Base-by-base conservation (phyloP, 2,797 vertebrate genomes). In the Melopsittacus undulatus region DNA sequence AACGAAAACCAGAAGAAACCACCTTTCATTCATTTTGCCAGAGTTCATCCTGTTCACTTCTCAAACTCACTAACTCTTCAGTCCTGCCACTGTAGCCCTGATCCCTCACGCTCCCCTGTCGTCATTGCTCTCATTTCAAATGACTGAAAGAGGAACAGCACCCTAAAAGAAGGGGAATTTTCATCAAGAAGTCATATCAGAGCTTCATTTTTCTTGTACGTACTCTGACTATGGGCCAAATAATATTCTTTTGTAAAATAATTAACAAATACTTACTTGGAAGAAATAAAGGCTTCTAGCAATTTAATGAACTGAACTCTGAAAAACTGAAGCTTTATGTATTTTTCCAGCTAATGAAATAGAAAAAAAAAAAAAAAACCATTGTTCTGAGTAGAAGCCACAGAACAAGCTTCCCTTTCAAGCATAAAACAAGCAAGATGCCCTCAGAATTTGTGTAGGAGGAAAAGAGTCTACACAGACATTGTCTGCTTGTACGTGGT, bases 371-470 rank as follows among this genome's bases (percentile, higher is more conserved):
- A 96, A 95, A 92, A 96, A 97, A 89, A 21, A 69, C 83, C 80
- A 95, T 96, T 98, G 96, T 97, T 95, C 51, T 40, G 78, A 89
- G 86, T 94, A 95, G 95, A 97, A 96, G 95, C 81, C 95, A 96
- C 92, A 95, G 87, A 96, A 98, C 96, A 98, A 97, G 93, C 43
- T 90, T 68, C 89, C 81, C 81, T 97, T 97, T 97, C 92, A 97
- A 85, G 82, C 32, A 42, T 29, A 95, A 96, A 94, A 89, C 90
- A 97, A 97, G 95, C 95, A 96, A 96, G 96, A 96, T 95, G 61
- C 43, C 73, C 87, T 92, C 84, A 95, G 88, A 61, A 81, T 96
- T 83, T 10, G 68, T 91, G 96, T 92, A 94, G 96, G 90, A 68
- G 79, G 87, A 91, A 83, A 87, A 94, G 76, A 85, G 77, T 26